Evolutionary conservation across 1,140 invertebrate species (phyloP).

Genomic region (Wiebesia pumilae): DNA sequence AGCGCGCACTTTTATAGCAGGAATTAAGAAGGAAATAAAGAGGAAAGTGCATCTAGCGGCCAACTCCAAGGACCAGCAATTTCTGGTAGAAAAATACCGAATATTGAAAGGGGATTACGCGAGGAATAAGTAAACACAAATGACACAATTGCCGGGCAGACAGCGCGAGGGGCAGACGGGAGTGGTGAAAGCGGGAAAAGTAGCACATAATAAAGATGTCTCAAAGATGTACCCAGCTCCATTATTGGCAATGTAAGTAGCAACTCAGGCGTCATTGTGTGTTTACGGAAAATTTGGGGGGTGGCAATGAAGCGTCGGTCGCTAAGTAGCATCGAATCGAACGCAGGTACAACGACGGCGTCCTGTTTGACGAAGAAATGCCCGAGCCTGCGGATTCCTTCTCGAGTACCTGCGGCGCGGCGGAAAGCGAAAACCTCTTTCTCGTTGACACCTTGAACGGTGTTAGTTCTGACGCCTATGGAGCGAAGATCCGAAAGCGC

Average conservation of each 20-base stretch:
- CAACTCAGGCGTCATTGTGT: slow-evolving; percentile 54
- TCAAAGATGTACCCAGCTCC: slow-evolving; percentile 13
- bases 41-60: background rate
- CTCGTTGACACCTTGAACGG: slow-evolving; percentile 72
- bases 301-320: background rate
- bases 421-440: slow-evolving; percentile 67
- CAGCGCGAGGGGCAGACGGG: background rate
- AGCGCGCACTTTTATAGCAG: background rate
- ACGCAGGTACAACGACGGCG: background rate
- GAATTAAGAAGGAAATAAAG: background rate
- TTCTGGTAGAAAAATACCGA: background rate
- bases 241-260: slow-evolving; percentile 27
- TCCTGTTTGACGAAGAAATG: slow-evolving; percentile 2
- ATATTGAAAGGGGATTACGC: slow-evolving; percentile 34
- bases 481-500: slow-evolving; percentile 53
- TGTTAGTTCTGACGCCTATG: slow-evolving; percentile 74
- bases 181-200: slow-evolving; percentile 4
- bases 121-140: slow-evolving; percentile 26
- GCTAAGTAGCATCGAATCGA: slow-evolving; percentile 2
- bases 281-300: slow-evolving; percentile 63
- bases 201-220: slow-evolving; percentile 44
- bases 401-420: slow-evolving; percentile 64
- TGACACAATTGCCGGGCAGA: slow-evolving; percentile 31
- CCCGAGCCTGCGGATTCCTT: slow-evolving; percentile 8
- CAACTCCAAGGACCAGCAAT: background rate